Evolutionary conservation across 2,113 vertebrate species (phyloP).

Genomic region (western clawed frog (Xenopus tropicalis)): DNA sequence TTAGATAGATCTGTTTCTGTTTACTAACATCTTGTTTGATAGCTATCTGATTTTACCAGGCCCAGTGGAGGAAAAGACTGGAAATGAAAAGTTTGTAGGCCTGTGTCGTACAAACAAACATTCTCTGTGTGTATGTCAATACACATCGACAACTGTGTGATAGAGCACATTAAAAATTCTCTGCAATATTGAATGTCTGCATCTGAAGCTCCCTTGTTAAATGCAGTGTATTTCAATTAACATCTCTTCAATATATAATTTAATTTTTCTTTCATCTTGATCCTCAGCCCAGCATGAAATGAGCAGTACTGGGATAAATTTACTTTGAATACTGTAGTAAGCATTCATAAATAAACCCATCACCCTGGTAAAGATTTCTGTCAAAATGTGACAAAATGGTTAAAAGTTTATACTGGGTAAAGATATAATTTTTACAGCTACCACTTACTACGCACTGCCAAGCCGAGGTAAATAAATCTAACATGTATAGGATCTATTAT

Average conservation of each 20-base stretch:
- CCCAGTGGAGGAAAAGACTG: background rate
- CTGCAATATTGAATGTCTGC: constrained; percentile 63
- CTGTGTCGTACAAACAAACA: constrained; percentile 50
- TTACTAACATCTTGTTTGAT: no score
- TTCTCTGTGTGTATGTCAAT: constrained; percentile 63
- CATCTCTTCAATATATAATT: constrained; percentile 77
- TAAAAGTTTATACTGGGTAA: constrained; percentile 45
- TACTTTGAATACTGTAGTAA: constrained; percentile 69
- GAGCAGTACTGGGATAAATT: constrained; percentile 66
- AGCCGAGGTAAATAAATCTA: background rate
- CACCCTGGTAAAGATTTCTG: constrained; percentile 72
- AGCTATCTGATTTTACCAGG: background rate
- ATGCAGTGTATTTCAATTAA: constrained; percentile 80
- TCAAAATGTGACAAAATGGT: constrained; percentile 61
- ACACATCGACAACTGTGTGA: constrained; percentile 64
- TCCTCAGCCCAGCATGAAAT: constrained; percentile 68
- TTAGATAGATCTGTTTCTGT: no score
- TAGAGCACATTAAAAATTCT: constrained; percentile 68
- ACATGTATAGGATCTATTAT: no score
- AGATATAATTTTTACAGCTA: constrained; percentile 45
- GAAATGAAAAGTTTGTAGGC: constrained; percentile 50
- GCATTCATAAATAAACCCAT: constrained; percentile 72
- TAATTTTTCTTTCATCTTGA: constrained; percentile 87
- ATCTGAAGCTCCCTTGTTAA: constrained; percentile 68
- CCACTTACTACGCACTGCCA: constrained; percentile 8